These are phyloP conservation scores for Lissonota sp. DNA, from an alignment of 2,888 invertebrate species.

Conservation along the genomic window DNA sequence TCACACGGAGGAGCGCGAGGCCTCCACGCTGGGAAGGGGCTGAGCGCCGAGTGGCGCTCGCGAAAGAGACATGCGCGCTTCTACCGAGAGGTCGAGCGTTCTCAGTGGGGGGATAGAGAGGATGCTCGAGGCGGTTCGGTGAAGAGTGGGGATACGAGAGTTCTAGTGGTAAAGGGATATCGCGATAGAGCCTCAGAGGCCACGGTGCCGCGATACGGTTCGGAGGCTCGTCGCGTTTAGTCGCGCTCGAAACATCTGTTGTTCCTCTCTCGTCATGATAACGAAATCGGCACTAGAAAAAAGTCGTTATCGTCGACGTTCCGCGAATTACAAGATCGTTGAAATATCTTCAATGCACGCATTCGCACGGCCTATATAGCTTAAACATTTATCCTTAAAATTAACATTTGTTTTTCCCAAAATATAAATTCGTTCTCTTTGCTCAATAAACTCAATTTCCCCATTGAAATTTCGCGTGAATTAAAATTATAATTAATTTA, in stretches of 20 bases:
- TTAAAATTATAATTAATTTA: too few species aligned
- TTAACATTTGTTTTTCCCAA: slow-evolving; percentile 13
- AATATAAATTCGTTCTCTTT: too few species aligned
- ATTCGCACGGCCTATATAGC: slow-evolving; percentile 19
- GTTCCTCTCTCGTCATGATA: slow-evolving; percentile 68
- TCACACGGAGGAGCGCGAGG: too few species aligned
- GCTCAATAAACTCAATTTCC: too few species aligned
- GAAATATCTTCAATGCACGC: slow-evolving; percentile 15
- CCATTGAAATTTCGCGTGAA: too few species aligned
- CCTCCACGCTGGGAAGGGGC: too few species aligned
- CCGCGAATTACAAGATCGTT: not conserved
- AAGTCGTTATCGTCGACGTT: slow-evolving; percentile 26
- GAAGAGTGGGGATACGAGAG: slow-evolving; percentile 13
- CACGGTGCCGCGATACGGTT: slow-evolving; percentile 63
- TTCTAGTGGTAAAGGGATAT: slow-evolving; percentile 29
- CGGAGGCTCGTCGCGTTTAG: slow-evolving; percentile 76
- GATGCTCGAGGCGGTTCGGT: too few species aligned
- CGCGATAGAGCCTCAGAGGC: slow-evolving; percentile 53
- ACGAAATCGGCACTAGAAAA: slow-evolving; percentile 51
- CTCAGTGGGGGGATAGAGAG: too few species aligned
- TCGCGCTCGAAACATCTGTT: slow-evolving; percentile 68
- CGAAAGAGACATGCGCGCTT: too few species aligned
- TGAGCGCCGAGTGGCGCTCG: too few species aligned
- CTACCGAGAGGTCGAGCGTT: too few species aligned
- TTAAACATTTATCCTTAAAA: not conserved